Conservation (phyloP, 2,888 invertebrate genomes). For the Tridacna gigas region DNA sequence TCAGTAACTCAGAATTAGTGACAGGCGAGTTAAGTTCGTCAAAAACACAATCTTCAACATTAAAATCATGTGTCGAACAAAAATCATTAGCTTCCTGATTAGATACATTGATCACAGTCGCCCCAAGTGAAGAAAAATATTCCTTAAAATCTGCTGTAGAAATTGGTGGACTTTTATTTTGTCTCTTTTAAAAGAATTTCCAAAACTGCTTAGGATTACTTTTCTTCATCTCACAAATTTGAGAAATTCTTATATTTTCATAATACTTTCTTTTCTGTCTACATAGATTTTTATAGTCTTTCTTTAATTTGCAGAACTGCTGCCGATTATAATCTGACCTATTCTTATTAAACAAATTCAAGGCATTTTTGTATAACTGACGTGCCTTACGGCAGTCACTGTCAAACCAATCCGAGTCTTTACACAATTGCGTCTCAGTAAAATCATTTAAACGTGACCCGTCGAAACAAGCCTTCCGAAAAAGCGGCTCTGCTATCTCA, state of each 20-base stretch:
- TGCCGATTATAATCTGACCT: background rate
- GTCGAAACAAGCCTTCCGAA: background rate
- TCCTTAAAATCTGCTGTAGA: background rate
- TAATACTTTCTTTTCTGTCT: slow-evolving; percentile 4
- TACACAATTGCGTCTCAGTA: background rate
- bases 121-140: slow-evolving; percentile 1
- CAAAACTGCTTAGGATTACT: slow-evolving; percentile 14
- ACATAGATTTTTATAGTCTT: slow-evolving; percentile 15
- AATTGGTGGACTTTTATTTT: background rate
- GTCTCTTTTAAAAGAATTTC: slow-evolving; percentile 17
- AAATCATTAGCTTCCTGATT: slow-evolving; percentile 16
- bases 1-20: background rate
- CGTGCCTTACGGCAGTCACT: slow-evolving; percentile 17
- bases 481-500: slow-evolving; percentile 9
- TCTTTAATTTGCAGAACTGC: slow-evolving; percentile 1
- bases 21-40: slow-evolving; percentile 17
- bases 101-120: background rate
- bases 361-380: background rate
- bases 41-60: background rate
- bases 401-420: slow-evolving; percentile 15
- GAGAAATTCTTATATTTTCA: background rate
- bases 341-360: background rate
- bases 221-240: slow-evolving; percentile 15
- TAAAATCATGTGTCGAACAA: slow-evolving; percentile 12
- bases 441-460: background rate